phyloP scores from a whole-genome alignment of 1,140 invertebrate species.

The Brachionus rubens region DNA sequence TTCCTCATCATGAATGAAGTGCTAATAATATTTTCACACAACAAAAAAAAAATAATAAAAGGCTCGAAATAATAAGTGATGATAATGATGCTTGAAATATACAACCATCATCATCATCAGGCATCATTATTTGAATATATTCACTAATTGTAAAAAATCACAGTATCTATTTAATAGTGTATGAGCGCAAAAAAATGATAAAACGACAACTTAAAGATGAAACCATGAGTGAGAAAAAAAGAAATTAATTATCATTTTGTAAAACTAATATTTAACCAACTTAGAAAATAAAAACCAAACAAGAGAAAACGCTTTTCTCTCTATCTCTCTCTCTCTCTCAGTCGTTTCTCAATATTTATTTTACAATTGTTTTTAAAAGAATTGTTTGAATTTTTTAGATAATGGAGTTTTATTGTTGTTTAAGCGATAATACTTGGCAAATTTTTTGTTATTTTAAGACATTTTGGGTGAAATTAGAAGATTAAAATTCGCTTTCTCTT shows the following conservation, averaged over 20 bases:
- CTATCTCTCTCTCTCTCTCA: no score
- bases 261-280: conserved; percentile 31
- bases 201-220: background rate
- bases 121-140: background rate
- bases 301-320: background rate
- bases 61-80: background rate
- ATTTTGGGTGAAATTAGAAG: no score
- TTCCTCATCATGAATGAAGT: background rate
- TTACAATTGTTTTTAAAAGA: conserved; percentile 11
- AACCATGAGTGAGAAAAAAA: background rate
- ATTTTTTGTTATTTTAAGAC: no score
- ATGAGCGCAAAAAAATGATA: background rate
- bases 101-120: no score
- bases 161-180: conserved; percentile 23
- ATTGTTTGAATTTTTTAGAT: conserved; percentile 13
- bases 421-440: no score
- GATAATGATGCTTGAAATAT: no score
- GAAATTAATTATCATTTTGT: no score
- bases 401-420: background rate
- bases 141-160: conserved; percentile 21
- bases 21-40: background rate
- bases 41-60: background rate
- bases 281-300: background rate
- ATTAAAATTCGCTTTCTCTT: no score
- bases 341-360: no score